phyloP scores from a whole-genome alignment of 2,888 invertebrate genomes.

The Polyommatus icarus region DNA sequence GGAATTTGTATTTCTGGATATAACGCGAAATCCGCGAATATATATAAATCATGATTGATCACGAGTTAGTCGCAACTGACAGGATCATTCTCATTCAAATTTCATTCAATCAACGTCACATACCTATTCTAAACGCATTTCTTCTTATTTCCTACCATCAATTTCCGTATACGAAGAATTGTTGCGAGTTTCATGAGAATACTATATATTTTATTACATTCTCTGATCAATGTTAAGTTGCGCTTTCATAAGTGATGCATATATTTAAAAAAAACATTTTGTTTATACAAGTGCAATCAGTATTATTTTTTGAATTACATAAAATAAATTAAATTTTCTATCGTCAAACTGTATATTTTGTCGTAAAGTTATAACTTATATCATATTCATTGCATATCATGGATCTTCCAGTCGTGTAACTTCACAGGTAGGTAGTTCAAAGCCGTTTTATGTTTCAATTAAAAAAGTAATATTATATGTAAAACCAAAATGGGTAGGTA shows the following conservation, averaged over 20 bases:
- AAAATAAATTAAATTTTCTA: too few relatives aligned
- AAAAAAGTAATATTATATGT: not conserved
- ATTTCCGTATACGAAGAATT: not conserved
- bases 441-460: not conserved
- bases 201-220: too few relatives aligned
- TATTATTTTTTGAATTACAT: too few relatives aligned
- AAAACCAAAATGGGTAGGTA: not conserved
- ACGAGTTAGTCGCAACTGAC: not conserved
- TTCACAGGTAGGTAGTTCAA: not conserved
- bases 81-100: conserved; percentile 6
- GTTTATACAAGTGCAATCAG: too few relatives aligned
- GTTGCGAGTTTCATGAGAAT: not conserved
- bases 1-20: too few relatives aligned
- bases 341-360: too few relatives aligned
- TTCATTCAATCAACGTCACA: not conserved
- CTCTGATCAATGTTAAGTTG: too few relatives aligned
- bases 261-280: too few relatives aligned
- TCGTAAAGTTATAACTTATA: too few relatives aligned
- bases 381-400: too few relatives aligned
- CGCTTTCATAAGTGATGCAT: too few relatives aligned
- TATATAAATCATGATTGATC: not conserved
- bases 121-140: not conserved
- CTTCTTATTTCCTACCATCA: not conserved
- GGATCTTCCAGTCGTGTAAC: not conserved
- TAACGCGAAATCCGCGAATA: too few relatives aligned